Evolutionary conservation across 2,113 vertebrate genomes (phyloP), one percentile per base, ranked within the genome.

Genomic region (Crotalus tigris): DNA sequence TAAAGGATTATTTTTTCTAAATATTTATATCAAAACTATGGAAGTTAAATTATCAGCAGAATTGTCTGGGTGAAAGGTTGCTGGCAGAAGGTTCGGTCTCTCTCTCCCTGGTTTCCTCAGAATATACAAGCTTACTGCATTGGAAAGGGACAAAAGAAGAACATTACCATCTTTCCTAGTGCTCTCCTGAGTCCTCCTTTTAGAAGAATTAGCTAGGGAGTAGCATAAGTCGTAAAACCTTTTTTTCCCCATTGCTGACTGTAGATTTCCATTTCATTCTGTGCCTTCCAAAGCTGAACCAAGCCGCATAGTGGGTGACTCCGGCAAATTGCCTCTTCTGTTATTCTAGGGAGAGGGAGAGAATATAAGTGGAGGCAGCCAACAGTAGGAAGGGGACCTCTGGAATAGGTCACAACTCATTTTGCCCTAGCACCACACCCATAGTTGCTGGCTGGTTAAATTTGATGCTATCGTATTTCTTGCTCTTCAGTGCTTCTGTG

Each of bases 1-100:
- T 51, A 23, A 93, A 95, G 88, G 95, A 89, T 13, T 49, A 26
- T 15, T 17, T 33, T 88, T 92, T 33, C 3, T 1, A 0, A 88
- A 86, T 2, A 12, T 93, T 92, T 93, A 64, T 64, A 89, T 93
- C 64, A 88, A 92, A 90, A 64, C 86, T 94, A 90, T 58, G 0
- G 55, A 94, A 95, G 23, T 10, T 69, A 87, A 1, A 92, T 55
- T 91, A 91, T 10, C 51, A 57, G 23, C 33, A 54, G 21, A 8
- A 24, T 58, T 44, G 33, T 17, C 88, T 44, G 13, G 11, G 5
- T 89, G 33, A 29, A 87, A 51, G 24, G 51, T 5, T 53, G 6
- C 13, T n/a, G 86, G 49, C 26, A n/a, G 29, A 87, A 53, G 29
- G 5, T 4, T 29, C 86, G 53, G 3, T n/a, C 24, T 53, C 26